Percentiles rank a stretch among this genome's conserved stretches.
Evolutionary conservation across 2,797 vertebrate species (phyloP).

Genomic region (Silurus lanzhouensis): DNA sequence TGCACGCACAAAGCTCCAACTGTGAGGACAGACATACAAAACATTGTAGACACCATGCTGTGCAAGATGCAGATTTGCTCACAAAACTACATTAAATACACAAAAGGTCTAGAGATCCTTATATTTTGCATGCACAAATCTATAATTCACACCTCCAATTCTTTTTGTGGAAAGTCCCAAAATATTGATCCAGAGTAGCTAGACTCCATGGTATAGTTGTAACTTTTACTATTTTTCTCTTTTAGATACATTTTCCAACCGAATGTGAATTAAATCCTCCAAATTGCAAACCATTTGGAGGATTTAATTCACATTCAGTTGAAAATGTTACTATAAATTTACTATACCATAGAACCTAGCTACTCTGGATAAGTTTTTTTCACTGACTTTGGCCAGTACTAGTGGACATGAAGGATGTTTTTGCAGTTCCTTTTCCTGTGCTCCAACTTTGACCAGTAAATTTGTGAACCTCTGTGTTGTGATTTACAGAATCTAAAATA

Average conservation of each 20-base stretch:
- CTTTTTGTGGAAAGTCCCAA: background rate
- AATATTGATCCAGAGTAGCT: background rate
- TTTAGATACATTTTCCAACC: background rate
- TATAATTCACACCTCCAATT: background rate
- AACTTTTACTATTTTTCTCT: background rate
- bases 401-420: background rate
- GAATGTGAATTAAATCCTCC: background rate
- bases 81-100: conserved; percentile 21
- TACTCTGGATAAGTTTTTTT: background rate
- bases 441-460: background rate
- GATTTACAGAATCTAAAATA: background rate
- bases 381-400: too few relatives aligned
- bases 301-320: background rate
- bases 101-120: background rate
- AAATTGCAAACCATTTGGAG: background rate
- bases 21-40: conserved; percentile 24
- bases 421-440: background rate
- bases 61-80: conserved; percentile 12
- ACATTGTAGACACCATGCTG: background rate
- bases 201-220: too few relatives aligned
- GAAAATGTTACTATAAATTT: background rate
- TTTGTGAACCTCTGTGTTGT: background rate
- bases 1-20: conserved; percentile 16
- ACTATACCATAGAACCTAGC: too few relatives aligned
- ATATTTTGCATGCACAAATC: background rate